Evolutionary conservation across 2,113 vertebrate species (phyloP).

Genomic region (Jacana jacana): DNA sequence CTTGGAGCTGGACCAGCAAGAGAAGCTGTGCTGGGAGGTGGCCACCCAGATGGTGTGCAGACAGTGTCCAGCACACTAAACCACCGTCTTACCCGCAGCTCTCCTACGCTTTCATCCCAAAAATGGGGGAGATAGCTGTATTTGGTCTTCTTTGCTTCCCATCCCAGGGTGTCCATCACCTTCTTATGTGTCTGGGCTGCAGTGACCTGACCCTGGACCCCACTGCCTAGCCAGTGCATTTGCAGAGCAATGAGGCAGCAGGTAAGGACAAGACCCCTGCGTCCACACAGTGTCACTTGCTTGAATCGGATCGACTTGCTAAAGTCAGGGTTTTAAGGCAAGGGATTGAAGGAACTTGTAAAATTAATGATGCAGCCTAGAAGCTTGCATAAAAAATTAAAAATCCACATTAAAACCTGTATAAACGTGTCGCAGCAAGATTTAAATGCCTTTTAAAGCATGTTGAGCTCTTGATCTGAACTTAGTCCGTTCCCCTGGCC

Average conservation of each 20-base stretch:
- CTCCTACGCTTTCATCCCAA: not conserved
- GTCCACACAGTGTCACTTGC: not conserved
- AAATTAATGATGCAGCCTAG: slow-evolving; percentile 37
- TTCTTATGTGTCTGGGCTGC: not conserved
- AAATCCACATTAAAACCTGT: slow-evolving; percentile 34
- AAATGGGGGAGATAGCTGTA: not conserved
- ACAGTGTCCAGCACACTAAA: not conserved
- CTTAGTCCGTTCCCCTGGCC: not conserved
- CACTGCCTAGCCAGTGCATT: not conserved
- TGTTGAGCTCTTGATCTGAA: not conserved
- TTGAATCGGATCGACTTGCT: not conserved
- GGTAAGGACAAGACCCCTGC: not conserved
- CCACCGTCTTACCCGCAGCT: not conserved
- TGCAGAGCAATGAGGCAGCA: not conserved
- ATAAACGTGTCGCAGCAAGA: slow-evolving; percentile 16
- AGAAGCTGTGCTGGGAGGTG: not conserved
- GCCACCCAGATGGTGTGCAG: not conserved
- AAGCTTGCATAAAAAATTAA: slow-evolving; percentile 56
- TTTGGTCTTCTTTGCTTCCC: not conserved
- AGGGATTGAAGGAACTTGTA: not conserved
- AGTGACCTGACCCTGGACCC: not conserved
- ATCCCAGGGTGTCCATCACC: accelerated
- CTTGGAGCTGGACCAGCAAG: not conserved
- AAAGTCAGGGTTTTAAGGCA: not conserved
- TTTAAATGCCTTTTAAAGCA: slow-evolving; percentile 2